Evolutionary conservation across 2,888 invertebrate genomes (phyloP).

Genomic region (Acronicta alni): DNA sequence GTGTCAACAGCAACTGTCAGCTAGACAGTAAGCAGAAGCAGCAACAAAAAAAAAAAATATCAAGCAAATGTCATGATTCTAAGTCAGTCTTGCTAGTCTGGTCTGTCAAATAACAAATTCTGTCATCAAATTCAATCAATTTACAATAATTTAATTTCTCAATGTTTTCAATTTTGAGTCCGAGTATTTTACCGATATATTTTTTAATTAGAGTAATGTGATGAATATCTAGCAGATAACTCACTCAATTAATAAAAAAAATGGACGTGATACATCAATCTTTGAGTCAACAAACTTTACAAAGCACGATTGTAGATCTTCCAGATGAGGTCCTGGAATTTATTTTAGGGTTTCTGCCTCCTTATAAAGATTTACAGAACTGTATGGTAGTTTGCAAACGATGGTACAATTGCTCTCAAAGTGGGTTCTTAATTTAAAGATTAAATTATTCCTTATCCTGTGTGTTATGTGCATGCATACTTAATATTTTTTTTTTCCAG

Average conservation of each 20-base stretch:
- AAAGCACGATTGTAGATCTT: constrained; percentile 90
- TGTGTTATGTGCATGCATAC: background rate
- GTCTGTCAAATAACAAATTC: background rate
- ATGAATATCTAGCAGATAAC: constrained; percentile 37
- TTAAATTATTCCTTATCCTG: background rate
- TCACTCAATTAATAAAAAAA: constrained; percentile 46
- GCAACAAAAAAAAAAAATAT: no score
- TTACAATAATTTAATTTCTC: constrained; percentile 33
- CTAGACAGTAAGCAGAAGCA: no score
- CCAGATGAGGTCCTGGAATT: constrained; percentile 98
- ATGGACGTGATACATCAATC: constrained; percentile 80
- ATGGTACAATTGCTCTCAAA: constrained; percentile 95
- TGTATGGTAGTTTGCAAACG: constrained; percentile 96
- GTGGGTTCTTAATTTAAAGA: constrained; percentile 88
- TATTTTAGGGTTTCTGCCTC: constrained; percentile 95
- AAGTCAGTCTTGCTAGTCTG: no score
- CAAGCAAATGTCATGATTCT: no score
- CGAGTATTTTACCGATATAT: constrained; percentile 34
- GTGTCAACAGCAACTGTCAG: no score
- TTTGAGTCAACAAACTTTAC: constrained; percentile 72
- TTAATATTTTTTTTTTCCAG: constrained; percentile 83
- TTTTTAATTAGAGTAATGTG: constrained; percentile 46
- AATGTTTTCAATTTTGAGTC: constrained; percentile 55
- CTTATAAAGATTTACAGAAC: constrained; percentile 96
- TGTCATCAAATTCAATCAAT: constrained; percentile 55